Percentiles rank a stretch among this genome's conserved stretches.
These are phyloP conservation scores for Staurois parvus DNA, from an alignment of 2,797 vertebrate species.

Conservation along the genomic window DNA sequence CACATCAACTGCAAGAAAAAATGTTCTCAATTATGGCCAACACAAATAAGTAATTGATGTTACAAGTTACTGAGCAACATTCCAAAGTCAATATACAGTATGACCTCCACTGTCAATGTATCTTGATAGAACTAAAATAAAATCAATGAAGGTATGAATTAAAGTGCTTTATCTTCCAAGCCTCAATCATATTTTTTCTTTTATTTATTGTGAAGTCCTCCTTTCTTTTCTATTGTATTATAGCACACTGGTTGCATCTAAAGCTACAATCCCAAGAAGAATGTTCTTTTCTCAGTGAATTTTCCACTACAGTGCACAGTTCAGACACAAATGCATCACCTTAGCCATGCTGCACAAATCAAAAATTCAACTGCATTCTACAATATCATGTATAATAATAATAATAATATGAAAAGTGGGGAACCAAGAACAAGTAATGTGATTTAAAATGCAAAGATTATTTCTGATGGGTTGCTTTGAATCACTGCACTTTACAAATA, in stretches of 20 bases:
- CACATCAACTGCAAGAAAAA: slow-evolving; percentile 36
- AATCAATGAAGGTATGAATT: slow-evolving; percentile 43
- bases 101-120: slow-evolving; percentile 53
- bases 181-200: slow-evolving; percentile 2
- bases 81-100: slow-evolving; percentile 49
- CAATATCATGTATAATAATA: not conserved
- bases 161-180: slow-evolving; percentile 19
- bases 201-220: slow-evolving; percentile 5
- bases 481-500: too few relatives aligned
- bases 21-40: slow-evolving; percentile 31
- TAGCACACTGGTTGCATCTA: not conserved
- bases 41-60: slow-evolving; percentile 52
- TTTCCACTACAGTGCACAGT: not conserved
- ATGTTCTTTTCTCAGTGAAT: not conserved
- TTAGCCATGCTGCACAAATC: not conserved
- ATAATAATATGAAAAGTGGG: not conserved
- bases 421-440: too few relatives aligned
- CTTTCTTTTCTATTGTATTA: slow-evolving; percentile 3
- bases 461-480: too few relatives aligned
- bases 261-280: not conserved
- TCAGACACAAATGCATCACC: not conserved
- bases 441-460: too few relatives aligned
- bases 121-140: slow-evolving; percentile 55
- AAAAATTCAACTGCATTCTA: not conserved
- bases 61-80: slow-evolving; percentile 41